A percentile compares a stretch with the other conserved stretches of the same genome.
phyloP scores from a whole-genome alignment of 2,888 invertebrate genomes.

The Yponomeuta cagnagella region DNA sequence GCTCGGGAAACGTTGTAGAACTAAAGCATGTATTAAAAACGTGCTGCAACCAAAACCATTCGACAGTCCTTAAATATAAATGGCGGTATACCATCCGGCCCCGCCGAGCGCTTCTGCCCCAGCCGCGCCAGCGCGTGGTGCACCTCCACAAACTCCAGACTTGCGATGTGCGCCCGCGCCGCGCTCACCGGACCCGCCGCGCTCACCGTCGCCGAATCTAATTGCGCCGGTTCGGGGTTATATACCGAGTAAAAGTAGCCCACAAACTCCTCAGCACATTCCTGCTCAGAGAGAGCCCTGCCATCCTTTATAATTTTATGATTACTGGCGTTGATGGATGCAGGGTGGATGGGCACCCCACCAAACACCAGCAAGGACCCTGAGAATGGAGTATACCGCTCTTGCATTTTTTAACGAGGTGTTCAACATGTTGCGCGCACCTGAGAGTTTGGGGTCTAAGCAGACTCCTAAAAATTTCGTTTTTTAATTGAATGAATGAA shows the following conservation, averaged over 20 bases:
- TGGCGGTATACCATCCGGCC: constrained; percentile 19
- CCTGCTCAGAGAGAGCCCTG: not conserved
- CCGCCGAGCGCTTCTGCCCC: constrained; percentile 16
- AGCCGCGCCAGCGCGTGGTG: constrained; percentile 11
- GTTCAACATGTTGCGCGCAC: too few relatives aligned
- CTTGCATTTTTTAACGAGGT: too few relatives aligned
- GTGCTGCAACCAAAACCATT: constrained; percentile 16
- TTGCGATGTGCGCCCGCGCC: constrained; percentile 1
- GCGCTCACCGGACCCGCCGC: constrained; percentile 8
- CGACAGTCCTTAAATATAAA: constrained; percentile 14
- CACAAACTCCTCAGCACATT: constrained; percentile 17
- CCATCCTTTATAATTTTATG: constrained; percentile 14
- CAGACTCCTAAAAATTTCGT: too few relatives aligned
- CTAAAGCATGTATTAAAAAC: not conserved
- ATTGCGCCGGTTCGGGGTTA: not conserved
- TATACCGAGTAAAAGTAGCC: constrained; percentile 17
- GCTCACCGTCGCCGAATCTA: not conserved
- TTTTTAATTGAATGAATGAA: too few relatives aligned
- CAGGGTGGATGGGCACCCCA: too few relatives aligned
- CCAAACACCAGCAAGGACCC: too few relatives aligned
- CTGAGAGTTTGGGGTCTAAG: too few relatives aligned
- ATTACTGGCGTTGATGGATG: not conserved
- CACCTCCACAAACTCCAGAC: constrained; percentile 11
- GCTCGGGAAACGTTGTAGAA: too few relatives aligned
- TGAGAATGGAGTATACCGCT: too few relatives aligned